These are phyloP conservation scores for Hydrolagus colliei DNA, from an alignment of 2,797 vertebrate genomes.

Conservation along the genomic window DNA sequence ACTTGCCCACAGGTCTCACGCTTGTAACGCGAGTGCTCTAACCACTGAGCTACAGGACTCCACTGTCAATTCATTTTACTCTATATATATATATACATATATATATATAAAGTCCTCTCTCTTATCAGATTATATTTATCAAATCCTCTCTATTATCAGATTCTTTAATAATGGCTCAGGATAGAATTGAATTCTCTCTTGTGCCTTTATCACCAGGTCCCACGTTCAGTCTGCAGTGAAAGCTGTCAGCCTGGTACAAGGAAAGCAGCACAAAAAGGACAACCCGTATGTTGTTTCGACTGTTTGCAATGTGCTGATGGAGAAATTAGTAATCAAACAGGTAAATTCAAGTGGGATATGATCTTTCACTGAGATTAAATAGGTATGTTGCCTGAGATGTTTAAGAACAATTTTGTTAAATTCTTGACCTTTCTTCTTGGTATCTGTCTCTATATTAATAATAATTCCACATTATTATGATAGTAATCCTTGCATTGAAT, in stretches of 20 bases:
- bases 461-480: no score
- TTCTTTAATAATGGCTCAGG: not conserved
- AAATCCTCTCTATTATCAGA: no score
- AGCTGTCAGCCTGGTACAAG: conserved; percentile 10
- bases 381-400: no score
- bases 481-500: no score
- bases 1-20: no score
- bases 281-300: conserved; percentile 15
- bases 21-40: no score
- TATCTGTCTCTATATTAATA: no score
- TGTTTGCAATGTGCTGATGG: conserved; percentile 15
- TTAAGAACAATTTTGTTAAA: not conserved
- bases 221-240: conserved; percentile 10
- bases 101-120: no score
- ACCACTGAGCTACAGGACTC: no score
- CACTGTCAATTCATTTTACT: no score
- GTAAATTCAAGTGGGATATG: not conserved
- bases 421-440: not conserved
- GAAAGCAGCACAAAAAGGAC: conserved; percentile 17
- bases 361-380: not conserved
- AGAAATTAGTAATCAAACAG: conserved; percentile 16
- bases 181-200: not conserved
- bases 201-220: not conserved
- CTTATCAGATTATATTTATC: not conserved
- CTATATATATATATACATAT: no score